A percentile compares a stretch with the other conserved stretches of the same genome.
Conservation (phyloP, 2,888 invertebrate species). For the Polyommatus icarus region DNA sequence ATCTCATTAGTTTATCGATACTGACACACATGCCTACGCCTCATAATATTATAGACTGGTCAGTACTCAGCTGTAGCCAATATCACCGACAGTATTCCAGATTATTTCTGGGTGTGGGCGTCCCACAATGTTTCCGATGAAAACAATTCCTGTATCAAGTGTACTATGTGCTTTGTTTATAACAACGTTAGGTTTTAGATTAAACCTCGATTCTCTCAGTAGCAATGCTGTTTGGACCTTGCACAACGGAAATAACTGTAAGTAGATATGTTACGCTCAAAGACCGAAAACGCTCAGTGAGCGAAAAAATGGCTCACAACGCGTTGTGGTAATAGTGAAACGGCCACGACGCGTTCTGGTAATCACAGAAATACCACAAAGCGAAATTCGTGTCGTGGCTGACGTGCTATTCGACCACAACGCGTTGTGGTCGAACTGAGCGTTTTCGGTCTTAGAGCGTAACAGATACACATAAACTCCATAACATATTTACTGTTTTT, state of each 20-base stretch:
- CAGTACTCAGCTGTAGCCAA: not conserved
- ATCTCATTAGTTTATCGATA: constrained; percentile 12
- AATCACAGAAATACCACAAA: too few species aligned
- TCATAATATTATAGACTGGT: not conserved
- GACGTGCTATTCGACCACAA: too few species aligned
- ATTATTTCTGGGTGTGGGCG: not conserved
- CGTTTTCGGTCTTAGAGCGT: too few species aligned
- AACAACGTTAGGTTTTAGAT: not conserved
- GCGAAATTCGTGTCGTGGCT: too few species aligned
- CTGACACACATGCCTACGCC: not conserved
- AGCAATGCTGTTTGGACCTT: constrained; percentile 55
- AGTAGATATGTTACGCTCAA: too few species aligned
- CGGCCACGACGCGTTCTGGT: too few species aligned
- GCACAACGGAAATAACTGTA: constrained; percentile 65
- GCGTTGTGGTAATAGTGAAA: too few species aligned
- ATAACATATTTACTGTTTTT: too few species aligned
- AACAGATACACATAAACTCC: too few species aligned
- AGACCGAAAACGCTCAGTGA: too few species aligned
- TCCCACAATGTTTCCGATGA: not conserved
- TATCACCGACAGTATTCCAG: not conserved
- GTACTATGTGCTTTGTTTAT: not conserved
- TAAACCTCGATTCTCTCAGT: constrained; percentile 42
- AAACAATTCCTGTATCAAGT: not conserved
- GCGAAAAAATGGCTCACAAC: too few species aligned
- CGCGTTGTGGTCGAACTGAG: too few species aligned